Evolutionary conservation across 2,888 invertebrate genomes (phyloP), one percentile per base, ranked within the genome.

Genomic region (Pyrocoelia pectoralis): DNA sequence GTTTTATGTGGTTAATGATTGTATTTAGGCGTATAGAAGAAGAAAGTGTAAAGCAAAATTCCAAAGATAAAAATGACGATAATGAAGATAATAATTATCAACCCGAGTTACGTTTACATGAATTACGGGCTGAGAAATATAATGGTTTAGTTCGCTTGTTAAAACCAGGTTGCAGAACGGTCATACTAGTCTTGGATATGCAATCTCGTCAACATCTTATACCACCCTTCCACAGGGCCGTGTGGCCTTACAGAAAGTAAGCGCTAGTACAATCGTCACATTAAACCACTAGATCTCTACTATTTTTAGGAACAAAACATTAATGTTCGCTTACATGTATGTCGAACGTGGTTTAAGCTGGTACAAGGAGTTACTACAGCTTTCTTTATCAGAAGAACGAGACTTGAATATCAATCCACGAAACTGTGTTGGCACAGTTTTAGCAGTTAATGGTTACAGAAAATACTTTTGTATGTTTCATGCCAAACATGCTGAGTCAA

Each of bases 381-480:
- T 96, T 75, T 94, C 95, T 49, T 86, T 97, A 63, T 91, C 94
- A 56, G 93, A 94, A 74, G 88, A 89, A 43, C 86, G 90, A 66
- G 92, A 92, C 76, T 84, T 96, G 70, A 89, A 91, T 68, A 97
- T 99, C 65, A 98, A 98, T 85, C 94, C 96, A 15, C 88, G 95
- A 73, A 98, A 98, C 84, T 98, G 98, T 79, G 92, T 98, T 43
- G 98, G 98, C 56, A 97, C 97, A 2, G 98, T 99, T 62, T 84
- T 99, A 49, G 93, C 97, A 1, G 84, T 99, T 68, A 98, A 98
- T 83, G 98, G 98, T 17, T 95, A 96, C 83, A 87, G 98, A 68
- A 95, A 96, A 83, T 98, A 98, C 85, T 98, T 97, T 84, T 98
- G 97, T 81, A 97, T 99, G 86, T 99, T 97, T 84, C 98, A 99